Percentiles rank a stretch among this genome's conserved stretches.
Conservation (phyloP, 2,797 vertebrate genomes). For the Harpagifer antarcticus region DNA sequence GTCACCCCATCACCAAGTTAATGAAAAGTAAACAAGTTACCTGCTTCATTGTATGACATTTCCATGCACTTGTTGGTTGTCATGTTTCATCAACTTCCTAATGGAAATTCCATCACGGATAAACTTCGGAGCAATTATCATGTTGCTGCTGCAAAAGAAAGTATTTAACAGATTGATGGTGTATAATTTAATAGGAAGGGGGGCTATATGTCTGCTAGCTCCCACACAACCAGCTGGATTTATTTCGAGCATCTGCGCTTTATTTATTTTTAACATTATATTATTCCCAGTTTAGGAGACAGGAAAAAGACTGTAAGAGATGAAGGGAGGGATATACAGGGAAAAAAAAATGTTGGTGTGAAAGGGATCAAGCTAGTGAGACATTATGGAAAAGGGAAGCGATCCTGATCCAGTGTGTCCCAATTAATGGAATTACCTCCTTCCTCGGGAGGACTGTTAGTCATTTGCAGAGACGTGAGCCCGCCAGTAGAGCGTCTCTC, state of each 20-base stretch:
- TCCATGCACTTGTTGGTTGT: conserved; percentile 30
- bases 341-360: conserved; percentile 8
- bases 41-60: conserved; percentile 2
- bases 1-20: conserved; percentile 3
- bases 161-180: conserved; percentile 38
- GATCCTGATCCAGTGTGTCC: conserved; percentile 73
- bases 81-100: conserved; percentile 53
- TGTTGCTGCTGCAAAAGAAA: conserved; percentile 22
- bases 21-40: conserved; percentile 19
- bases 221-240: conserved; percentile 48
- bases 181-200: conserved; percentile 13
- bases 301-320: background rate
- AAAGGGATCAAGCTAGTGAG: conserved; percentile 54
- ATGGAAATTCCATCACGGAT: conserved; percentile 42
- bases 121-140: conserved; percentile 32
- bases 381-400: conserved; percentile 65
- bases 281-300: conserved; percentile 16
- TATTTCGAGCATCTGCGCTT: conserved; percentile 50
- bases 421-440: conserved; percentile 85
- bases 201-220: conserved; percentile 28
- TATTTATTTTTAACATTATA: conserved; percentile 38
- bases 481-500: conserved; percentile 71
- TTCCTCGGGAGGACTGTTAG: conserved; percentile 79
- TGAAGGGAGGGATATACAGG: conserved; percentile 5
- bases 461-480: conserved; percentile 78